These are phyloP conservation scores for Hippopotamus amphibius DNA, from an alignment of 2,113 vertebrate species.

Conservation along the genomic window DNA sequence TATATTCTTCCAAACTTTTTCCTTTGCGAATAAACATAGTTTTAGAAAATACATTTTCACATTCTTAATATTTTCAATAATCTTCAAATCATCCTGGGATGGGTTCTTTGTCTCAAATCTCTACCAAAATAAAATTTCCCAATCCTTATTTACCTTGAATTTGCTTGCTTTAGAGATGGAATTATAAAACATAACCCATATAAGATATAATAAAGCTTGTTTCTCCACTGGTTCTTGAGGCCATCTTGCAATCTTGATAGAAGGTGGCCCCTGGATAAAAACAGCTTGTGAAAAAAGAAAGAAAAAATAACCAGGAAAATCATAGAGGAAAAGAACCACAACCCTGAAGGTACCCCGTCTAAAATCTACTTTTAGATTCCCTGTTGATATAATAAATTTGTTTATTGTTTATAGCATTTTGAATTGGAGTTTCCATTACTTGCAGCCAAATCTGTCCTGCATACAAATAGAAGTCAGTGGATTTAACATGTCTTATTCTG, in stretches of 20 bases:
- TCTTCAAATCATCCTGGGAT: not conserved
- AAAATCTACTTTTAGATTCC: not conserved
- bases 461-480: not conserved
- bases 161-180: not conserved
- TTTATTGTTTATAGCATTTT: not conserved
- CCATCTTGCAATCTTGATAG: not conserved
- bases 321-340: not conserved
- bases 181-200: not conserved
- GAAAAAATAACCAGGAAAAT: not conserved
- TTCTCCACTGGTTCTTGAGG: not conserved
- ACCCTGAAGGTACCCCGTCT: not conserved
- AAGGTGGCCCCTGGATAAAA: not conserved
- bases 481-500: not conserved
- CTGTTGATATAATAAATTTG: not conserved
- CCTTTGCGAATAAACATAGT: not conserved
- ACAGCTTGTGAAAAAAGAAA: not conserved
- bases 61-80: not conserved
- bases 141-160: slow-evolving; percentile 21
- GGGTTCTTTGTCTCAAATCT: not conserved
- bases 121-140: not conserved
- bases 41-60: not conserved
- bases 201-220: not conserved
- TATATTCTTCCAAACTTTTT: not conserved
- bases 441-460: not conserved
- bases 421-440: not conserved